Base-by-base conservation (phyloP, 2,888 invertebrate genomes). In the Harpagoxenus sublaevis region DNA sequence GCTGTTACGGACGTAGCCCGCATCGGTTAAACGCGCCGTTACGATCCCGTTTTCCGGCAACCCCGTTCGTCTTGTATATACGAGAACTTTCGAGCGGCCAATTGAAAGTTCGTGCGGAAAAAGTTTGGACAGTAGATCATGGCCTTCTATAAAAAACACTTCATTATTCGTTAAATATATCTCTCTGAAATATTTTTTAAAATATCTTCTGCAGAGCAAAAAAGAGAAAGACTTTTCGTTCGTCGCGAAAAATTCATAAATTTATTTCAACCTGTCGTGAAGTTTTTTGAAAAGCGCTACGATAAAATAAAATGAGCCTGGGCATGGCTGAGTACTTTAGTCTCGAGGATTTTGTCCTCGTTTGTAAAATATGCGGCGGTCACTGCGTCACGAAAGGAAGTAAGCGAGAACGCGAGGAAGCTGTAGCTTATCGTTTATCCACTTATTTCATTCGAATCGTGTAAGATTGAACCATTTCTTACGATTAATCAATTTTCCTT, bases 281-380 rank as follows among this genome's bases (percentile, higher is more conserved):
- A 60, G 28, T 51, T 28, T 66, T 8, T 31, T 12, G 10, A 70
- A 31, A 35, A 35, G 18, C 3, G 15, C 9, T 55, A 8, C 31
- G 51, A 18, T 53, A 53, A 55, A n/a, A 71, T 35, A 53, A 55
- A n/a, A 71, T 35, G 55, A 39, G 8, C 53, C 55, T 55, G 23
- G 10, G 3, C n/a, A 45, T 23, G 15, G 18, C 8, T 39, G 39
- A 39, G 23, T 55, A 39, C 35, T 70, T 70, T 51, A 35, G 48
- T 5, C 31, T 39, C 63, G 39, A 63, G 39, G 39, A 66, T 45
- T 45, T 45, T 39, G 71, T 55, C 28, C 48, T 65, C 55, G 23
- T 55, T 73, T 73, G 18, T 53, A 65, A 73, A 73, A 74, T 74
- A 74, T 83, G 55, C 57, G n/a, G 57, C 2, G 18, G 31, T 65